Percentiles rank a stretch among this genome's conserved stretches.
These are phyloP conservation scores for Caradrina kadenii DNA, from an alignment of 2,888 invertebrate genomes.

Conservation along the genomic window DNA sequence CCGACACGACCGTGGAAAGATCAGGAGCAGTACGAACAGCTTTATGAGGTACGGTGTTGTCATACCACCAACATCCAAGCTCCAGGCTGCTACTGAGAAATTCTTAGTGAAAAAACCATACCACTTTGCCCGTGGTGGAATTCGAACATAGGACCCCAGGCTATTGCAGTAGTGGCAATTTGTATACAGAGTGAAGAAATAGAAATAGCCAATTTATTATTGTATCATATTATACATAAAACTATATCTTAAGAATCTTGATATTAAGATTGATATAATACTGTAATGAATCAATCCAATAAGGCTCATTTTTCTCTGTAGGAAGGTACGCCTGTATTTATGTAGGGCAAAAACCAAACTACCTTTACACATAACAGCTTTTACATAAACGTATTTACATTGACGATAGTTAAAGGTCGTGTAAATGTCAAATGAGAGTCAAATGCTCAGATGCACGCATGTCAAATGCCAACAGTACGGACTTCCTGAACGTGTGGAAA, in stretches of 20 bases:
- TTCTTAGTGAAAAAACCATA: too few species aligned
- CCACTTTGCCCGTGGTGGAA: too few species aligned
- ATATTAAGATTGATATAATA: neutral
- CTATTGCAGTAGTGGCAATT: too few species aligned
- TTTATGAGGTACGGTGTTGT: too few species aligned
- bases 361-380: slow-evolving; percentile 53
- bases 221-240: too few species aligned
- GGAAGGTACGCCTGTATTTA: slow-evolving; percentile 5
- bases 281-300: neutral
- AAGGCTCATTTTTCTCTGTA: slow-evolving; percentile 2
- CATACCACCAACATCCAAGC: too few species aligned
- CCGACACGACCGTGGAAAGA: too few species aligned
- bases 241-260: neutral
- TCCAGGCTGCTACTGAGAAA: too few species aligned
- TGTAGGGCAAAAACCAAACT: slow-evolving; percentile 25
- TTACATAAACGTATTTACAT: slow-evolving; percentile 49
- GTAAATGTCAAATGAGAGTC: slow-evolving; percentile 69
- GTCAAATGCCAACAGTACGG: slow-evolving; percentile 47
- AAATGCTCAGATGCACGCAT: slow-evolving; percentile 48
- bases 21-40: too few species aligned
- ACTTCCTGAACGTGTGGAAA: slow-evolving; percentile 34
- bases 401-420: slow-evolving; percentile 66
- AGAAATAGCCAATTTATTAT: too few species aligned
- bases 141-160: too few species aligned
- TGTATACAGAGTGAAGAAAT: too few species aligned